These are phyloP conservation scores for Papilio polyxenes DNA, from an alignment of 1,140 invertebrate genomes.

Conservation along the genomic window DNA sequence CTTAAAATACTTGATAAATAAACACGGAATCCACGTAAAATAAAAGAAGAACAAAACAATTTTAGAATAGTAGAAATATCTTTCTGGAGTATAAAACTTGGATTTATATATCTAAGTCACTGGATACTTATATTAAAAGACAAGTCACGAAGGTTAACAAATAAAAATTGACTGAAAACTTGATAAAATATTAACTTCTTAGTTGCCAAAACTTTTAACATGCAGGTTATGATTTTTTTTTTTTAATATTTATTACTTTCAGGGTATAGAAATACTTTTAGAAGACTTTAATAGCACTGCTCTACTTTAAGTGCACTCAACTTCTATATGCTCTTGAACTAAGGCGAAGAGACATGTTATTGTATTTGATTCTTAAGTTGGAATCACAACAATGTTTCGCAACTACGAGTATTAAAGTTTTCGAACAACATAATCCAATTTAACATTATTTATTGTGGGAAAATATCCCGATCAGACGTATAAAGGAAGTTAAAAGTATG, in stretches of 20 bases:
- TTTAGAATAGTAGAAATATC: neutral
- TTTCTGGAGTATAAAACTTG: neutral
- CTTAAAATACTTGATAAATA: no score
- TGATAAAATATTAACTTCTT: neutral
- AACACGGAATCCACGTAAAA: neutral
- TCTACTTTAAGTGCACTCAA: neutral
- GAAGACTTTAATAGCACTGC: neutral
- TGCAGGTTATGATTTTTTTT: neutral
- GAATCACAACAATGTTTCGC: slow-evolving; percentile 1
- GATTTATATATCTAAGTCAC: neutral
- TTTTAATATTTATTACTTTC: slow-evolving; percentile 13
- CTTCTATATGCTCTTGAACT: slow-evolving; percentile 25
- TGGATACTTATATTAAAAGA: neutral
- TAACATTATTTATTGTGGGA: neutral
- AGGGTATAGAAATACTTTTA: neutral
- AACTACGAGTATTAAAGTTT: neutral
- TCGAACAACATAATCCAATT: neutral
- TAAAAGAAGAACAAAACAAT: neutral
- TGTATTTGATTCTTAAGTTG: slow-evolving; percentile 1
- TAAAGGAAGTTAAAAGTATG: no score
- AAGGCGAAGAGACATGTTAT: neutral
- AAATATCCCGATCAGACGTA: neutral
- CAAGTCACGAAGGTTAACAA: neutral
- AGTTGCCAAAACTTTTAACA: neutral
- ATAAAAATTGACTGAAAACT: neutral